These are phyloP conservation scores for Gambusia affinis DNA, from an alignment of 2,113 vertebrate genomes.

Conservation along the genomic window DNA sequence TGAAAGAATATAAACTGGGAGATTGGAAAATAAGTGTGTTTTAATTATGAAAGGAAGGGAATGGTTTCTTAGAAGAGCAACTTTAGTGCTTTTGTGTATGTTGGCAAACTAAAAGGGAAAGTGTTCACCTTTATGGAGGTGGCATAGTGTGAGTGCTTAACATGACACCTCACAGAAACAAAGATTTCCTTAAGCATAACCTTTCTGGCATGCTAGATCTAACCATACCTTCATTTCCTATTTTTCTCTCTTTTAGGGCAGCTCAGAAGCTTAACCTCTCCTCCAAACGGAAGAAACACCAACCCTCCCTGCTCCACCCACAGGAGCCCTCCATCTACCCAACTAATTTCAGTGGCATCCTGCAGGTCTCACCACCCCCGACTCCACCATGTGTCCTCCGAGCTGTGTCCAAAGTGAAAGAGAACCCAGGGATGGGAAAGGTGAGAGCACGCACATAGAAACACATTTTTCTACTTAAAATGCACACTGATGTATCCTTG, in stretches of 20 bases:
- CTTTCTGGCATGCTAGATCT: constrained; percentile 3
- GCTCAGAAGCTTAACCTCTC: constrained; percentile 98
- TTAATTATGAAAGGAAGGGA: constrained; percentile 22
- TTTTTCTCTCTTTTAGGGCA: constrained; percentile 81
- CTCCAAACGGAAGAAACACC: constrained; percentile 96
- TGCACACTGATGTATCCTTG: background rate
- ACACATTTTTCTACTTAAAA: constrained; percentile 4
- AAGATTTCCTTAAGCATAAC: constrained; percentile 10
- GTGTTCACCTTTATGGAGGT: constrained; percentile 63
- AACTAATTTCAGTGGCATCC: constrained; percentile 93
- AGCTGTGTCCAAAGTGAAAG: constrained; percentile 95
- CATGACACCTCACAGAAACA: constrained; percentile 3
- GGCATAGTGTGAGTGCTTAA: constrained; percentile 35
- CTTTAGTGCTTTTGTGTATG: constrained; percentile 57
- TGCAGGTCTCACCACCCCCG: constrained; percentile 90
- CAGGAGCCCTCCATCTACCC: constrained; percentile 91
- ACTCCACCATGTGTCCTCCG: constrained; percentile 95
- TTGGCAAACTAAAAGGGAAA: constrained; percentile 47
- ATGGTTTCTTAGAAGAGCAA: constrained; percentile 1
- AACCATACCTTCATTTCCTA: constrained; percentile 17
- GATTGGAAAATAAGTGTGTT: constrained; percentile 33
- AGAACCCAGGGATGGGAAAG: constrained; percentile 97
- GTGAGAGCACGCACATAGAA: constrained; percentile 72
- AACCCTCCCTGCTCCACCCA: constrained; percentile 83
- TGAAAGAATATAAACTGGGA: background rate